Conservation (phyloP, 2,113 vertebrate genomes). For the Proterorhinus semilunaris region DNA sequence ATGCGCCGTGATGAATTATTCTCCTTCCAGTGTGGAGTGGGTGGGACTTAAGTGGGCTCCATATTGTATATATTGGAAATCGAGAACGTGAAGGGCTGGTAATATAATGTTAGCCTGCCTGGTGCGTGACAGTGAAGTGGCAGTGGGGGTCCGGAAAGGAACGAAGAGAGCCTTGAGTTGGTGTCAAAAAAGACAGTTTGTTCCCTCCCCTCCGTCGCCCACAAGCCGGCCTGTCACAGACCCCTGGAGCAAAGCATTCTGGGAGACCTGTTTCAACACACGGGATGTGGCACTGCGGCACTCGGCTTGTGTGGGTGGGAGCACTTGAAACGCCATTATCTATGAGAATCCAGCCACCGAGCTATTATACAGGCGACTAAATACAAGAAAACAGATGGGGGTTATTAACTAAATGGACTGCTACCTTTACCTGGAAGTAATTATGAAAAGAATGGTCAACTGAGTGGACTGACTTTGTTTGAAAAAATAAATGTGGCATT, state of each 20-base stretch:
- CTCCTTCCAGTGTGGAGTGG: constrained; percentile 10
- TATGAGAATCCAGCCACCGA: constrained; percentile 49
- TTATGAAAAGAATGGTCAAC: background rate
- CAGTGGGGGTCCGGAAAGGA: constrained; percentile 53
- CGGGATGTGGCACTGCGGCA: constrained; percentile 43
- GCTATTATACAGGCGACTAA: constrained; percentile 44
- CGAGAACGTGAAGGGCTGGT: constrained; percentile 17
- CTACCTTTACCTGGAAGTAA: background rate
- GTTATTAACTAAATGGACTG: background rate
- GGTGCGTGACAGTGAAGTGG: constrained; percentile 47
- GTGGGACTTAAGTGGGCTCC: constrained; percentile 9
- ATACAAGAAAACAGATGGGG: constrained; percentile 15
- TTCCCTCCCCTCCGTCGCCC: constrained; percentile 28
- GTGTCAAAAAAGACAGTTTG: constrained; percentile 46
- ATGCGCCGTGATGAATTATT: constrained; percentile 7
- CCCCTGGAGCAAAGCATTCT: constrained; percentile 51
- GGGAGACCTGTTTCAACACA: constrained; percentile 61
- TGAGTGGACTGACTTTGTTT: background rate
- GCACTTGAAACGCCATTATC: constrained; percentile 65
- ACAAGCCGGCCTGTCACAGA: constrained; percentile 54
- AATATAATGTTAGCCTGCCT: constrained; percentile 34
- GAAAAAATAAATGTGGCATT: background rate
- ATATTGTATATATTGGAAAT: constrained; percentile 7
- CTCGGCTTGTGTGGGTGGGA: constrained; percentile 49
- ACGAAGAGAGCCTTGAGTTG: constrained; percentile 32